Evolutionary conservation across 1,140 invertebrate genomes (phyloP), one percentile per base, ranked within the genome.

Genomic region (Sarcophaga peregrina): DNA sequence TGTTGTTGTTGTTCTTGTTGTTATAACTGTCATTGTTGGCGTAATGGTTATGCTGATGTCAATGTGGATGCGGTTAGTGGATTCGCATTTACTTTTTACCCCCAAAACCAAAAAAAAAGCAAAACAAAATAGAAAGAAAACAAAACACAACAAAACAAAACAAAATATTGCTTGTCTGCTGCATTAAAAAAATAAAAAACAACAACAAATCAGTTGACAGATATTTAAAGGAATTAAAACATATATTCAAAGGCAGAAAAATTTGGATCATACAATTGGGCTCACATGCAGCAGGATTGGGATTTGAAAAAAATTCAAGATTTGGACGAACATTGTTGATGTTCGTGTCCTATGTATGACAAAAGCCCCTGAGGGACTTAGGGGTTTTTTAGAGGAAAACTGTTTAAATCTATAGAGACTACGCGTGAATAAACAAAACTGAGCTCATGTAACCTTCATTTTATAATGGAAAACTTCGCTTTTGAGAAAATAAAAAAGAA

Each of bases 21-120:
- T n/a, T 58, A 58, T 58, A 58, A 58, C 54, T 58, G 62, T 68
- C 62, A 68, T 68, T 68, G 62, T 68, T 68, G 62, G 62, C 17
- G 62, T 68, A 68, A 68, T 68, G 62, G 17, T 68, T 20, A 68
- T 68, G 62, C 17, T 25, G 62, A 68, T 68, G n/a, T 17, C 62
- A 68, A 68, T 68, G 62, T 15, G 62, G 62, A 68, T 68, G 62
- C 62, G 62, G 62, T 68, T 68, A 20, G 15, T 25, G 62, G 20
- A 68, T 68, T 68, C 20, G 62, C 62, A 68, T 68, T 68, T 25
- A 20, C 62, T 68, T 17, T 68, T 68, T 37, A 2, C 17, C 17
- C n/a, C 20, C 62, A 20, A 68, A 58, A 68, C 20, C 62, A 17
- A 68, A 37, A 37, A 37, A 37, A 37, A 37, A 37, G 4, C 25